Base-by-base conservation (phyloP, 2,888 invertebrate genomes). In the Napeogenes sylphis region DNA sequence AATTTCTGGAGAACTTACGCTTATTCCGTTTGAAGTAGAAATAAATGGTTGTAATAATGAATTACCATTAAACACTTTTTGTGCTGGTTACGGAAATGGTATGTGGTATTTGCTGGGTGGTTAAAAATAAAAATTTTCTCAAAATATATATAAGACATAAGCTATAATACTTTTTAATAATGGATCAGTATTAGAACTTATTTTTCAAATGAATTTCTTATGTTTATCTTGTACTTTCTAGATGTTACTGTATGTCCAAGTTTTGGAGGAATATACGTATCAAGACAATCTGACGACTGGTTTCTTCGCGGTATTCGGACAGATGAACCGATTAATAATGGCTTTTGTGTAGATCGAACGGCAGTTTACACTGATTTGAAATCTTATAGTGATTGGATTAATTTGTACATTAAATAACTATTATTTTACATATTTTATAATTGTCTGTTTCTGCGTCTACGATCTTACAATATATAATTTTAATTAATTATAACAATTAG, bases 221-320 rank as follows among this genome's bases (percentile, higher is more conserved):
- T 13, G 2, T 60, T 53, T 57, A 55, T 61, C 32, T 55, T 57
- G 30, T 33, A 35, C 61, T 78, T 79, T 6, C 79, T 51, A 90
- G 89, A 80, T 47, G 77, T 87, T 13, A 70, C 83, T 0, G 72
- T 81, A 2, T 89, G 90, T 30, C 89, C 90, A 0, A 90, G 85
- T 65, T 85, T 82, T 62, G 90, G 90, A 0, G 88, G 88, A 3
- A 45, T 85, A 0, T 80, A 77, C 67, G 80, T 76, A 0, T 68
- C 75, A 0, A 78, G 74, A 45, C 70, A 73, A 1, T 66, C 71
- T 30, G 65, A 68, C n/a, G 45, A 61, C 0, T 84, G 86, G 84
- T 77, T 75, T 35, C 72, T 89, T 0, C 71, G 71, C 8, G 90
- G 87, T 0, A 74, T 89, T 6, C 75, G 81, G 45, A 75, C 76